Evolutionary conservation across 2,888 invertebrate species (phyloP).

Genomic region (Tanytarsus gracilentus): DNA sequence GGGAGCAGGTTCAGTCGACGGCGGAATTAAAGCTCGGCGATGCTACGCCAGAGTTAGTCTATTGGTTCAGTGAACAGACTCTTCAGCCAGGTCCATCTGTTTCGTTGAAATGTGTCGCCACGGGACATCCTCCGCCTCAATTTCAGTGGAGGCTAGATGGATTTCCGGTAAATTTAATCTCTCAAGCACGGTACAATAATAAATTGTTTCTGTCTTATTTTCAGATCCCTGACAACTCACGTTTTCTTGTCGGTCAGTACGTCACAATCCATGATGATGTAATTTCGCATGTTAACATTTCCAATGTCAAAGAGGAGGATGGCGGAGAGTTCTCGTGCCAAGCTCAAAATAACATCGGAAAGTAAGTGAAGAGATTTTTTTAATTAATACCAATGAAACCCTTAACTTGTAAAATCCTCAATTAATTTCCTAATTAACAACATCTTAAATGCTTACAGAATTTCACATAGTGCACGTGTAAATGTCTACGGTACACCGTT

Average conservation of each 20-base stretch:
- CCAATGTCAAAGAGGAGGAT: conserved; percentile 77
- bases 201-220: conserved; percentile 1
- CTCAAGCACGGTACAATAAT: not conserved
- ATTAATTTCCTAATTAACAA: not conserved
- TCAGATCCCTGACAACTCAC: conserved; percentile 47
- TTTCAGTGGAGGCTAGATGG: conserved; percentile 87
- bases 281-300: conserved; percentile 85
- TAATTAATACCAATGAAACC: not conserved
- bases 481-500: conserved; percentile 82
- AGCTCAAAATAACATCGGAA: conserved; percentile 73
- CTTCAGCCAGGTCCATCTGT: conserved; percentile 85
- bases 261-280: conserved; percentile 87
- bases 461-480: conserved; percentile 72
- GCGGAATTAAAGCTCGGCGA: conserved; percentile 76
- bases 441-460: conserved; percentile 37
- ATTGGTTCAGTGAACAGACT: conserved; percentile 88
- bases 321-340: conserved; percentile 83
- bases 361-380: conserved; percentile 38
- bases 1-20: conserved; percentile 75
- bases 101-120: conserved; percentile 86
- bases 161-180: conserved; percentile 60
- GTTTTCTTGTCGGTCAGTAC: conserved; percentile 84
- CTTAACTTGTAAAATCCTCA: not conserved
- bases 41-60: conserved; percentile 78
- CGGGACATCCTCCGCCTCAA: conserved; percentile 87